Evolutionary conservation across 2,888 invertebrate species (phyloP).

Genomic region (Cordilura impudica): DNA sequence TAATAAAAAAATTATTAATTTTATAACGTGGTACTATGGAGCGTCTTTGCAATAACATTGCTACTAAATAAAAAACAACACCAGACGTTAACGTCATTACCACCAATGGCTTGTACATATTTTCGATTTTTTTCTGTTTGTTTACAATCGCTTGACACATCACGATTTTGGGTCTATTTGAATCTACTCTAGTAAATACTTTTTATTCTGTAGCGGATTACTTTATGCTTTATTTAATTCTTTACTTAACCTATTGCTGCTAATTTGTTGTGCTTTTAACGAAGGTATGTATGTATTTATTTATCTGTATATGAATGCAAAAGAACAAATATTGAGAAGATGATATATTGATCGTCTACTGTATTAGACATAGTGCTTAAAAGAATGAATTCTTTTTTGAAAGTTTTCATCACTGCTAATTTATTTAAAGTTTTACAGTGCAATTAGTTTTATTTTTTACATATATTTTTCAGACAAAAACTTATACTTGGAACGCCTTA

Average conservation of each 20-base stretch:
- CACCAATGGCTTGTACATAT: slow-evolving; percentile 3
- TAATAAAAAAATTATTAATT: neutral
- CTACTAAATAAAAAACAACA: neutral
- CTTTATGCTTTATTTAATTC: neutral
- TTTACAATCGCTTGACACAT: slow-evolving; percentile 40
- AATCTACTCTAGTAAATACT: neutral
- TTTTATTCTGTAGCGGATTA: neutral
- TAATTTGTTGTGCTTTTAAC: slow-evolving; percentile 11
- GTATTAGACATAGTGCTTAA: neutral
- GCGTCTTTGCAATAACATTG: neutral
- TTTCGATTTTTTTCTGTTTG: neutral
- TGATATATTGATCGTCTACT: neutral
- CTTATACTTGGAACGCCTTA: too few species aligned
- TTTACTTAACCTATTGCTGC: neutral
- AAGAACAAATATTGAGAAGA: neutral
- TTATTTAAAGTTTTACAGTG: too few species aligned
- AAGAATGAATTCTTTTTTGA: neutral
- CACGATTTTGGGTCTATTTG: slow-evolving; percentile 30
- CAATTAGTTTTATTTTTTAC: too few species aligned
- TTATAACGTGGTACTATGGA: neutral
- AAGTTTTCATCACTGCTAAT: too few species aligned
- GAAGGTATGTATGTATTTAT: neutral
- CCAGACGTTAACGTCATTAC: neutral
- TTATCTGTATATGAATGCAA: neutral
- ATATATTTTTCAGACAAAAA: too few species aligned